Evolutionary conservation across 2,113 vertebrate genomes (phyloP), one percentile per base, ranked within the genome.

Genomic region (Puntigrus tetrazona): DNA sequence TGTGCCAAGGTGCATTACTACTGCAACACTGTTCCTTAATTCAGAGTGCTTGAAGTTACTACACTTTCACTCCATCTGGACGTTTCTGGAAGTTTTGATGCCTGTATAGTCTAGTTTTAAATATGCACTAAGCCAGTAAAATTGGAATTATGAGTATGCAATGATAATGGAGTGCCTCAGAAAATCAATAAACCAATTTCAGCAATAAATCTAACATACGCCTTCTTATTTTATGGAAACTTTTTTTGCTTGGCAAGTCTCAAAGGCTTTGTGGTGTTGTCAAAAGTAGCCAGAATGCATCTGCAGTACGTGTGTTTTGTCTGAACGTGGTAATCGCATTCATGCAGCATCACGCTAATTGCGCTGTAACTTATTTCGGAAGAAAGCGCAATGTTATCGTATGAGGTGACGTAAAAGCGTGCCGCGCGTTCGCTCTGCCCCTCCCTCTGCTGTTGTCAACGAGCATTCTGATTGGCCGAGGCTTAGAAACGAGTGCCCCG

Each of bases 401-500:
- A 92, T 92, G 91, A 90, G 88, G 90, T 95, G 94, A 95, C 95
- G 95, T 94, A 93, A 90, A n/a, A 93, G 90, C 88, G 91, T 94
- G 94, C 94, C 94, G 94, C 94, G 93, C 94, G 89, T 89, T 94
- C 93, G 92, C 93, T 92, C 93, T 92, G 89, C 89, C 92, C 93
- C 94, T 90, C 94, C 92, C 94, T 91, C 92, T 92, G 91, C 92
- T 87, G 92, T 92, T 86, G 94, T 92, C 91, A 92, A 91, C 89
- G 92, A 91, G 92, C 91, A 93, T 92, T 94, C 93, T 95, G 94
- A 95, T 96, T 95, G 95, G 96, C 74, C 31, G 38, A 78, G 14
- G 25, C n/a, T 31, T 79, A 29, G 65, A 34, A 93, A 92, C 90
- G 92, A 92, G 92, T 90, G 92, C 92, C 93, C 93, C 94, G 95